phyloP scores from a whole-genome alignment of 1,140 invertebrate genomes.

The Ylistrum balloti region DNA sequence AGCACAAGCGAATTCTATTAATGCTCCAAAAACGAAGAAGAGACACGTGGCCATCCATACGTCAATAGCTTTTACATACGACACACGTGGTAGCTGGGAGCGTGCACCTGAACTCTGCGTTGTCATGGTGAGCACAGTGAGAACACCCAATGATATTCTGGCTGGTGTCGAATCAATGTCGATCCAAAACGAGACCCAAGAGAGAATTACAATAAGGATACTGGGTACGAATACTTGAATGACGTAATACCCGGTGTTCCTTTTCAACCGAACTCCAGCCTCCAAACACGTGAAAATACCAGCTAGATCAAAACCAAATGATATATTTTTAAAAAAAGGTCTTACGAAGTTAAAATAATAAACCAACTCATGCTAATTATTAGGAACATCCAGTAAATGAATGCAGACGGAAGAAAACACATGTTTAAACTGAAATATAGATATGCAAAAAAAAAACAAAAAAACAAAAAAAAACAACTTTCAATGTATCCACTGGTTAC shows the following conservation, averaged over 20 bases:
- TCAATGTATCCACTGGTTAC: no score
- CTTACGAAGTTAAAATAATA: no score
- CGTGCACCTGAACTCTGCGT: constrained; percentile 74
- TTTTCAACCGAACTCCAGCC: constrained; percentile 84
- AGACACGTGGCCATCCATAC: constrained; percentile 95
- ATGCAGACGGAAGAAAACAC: no score
- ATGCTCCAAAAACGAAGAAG: constrained; percentile 92
- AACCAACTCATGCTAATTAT: no score
- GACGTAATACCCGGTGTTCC: constrained; percentile 96
- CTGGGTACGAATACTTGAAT: constrained; percentile 97
- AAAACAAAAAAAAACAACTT: no score
- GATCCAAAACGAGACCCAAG: constrained; percentile 98
- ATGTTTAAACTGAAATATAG: no score
- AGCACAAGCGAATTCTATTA: constrained; percentile 93
- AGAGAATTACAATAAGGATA: constrained; percentile 95
- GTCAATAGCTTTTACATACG: constrained; percentile 89
- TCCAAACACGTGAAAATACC: constrained; percentile 55
- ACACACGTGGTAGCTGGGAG: constrained; percentile 83
- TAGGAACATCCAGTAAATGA: no score
- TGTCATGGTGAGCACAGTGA: constrained; percentile 75
- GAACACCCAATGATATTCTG: constrained; percentile 84
- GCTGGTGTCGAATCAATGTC: constrained; percentile 86
- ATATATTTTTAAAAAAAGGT: not conserved
- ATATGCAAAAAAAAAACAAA: no score
- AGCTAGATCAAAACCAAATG: not conserved